Evolutionary conservation across 2,113 vertebrate genomes (phyloP).

Genomic region (Motacilla alba): DNA sequence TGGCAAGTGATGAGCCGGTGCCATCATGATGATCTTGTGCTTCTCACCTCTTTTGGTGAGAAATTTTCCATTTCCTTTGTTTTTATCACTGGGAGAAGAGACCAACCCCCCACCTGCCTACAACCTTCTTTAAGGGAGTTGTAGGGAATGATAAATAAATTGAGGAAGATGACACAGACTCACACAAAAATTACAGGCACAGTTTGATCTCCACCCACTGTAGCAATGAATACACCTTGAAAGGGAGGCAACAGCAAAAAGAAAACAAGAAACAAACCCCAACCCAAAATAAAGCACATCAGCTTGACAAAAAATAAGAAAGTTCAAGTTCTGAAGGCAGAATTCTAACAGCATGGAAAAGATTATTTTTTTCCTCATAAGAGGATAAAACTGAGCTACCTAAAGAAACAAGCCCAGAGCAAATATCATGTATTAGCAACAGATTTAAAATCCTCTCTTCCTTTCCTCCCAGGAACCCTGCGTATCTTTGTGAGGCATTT

Average conservation of each 20-base stretch:
- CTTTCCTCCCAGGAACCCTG: not conserved
- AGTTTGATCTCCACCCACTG: not conserved
- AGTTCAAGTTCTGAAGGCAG: not conserved
- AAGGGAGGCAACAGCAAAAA: not conserved
- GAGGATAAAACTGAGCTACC: not conserved
- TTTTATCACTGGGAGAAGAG: not conserved
- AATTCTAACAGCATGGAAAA: not conserved
- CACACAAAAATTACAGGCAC: not conserved
- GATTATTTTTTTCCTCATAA: not conserved
- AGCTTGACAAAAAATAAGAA: not conserved
- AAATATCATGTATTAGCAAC: not conserved
- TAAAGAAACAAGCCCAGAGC: not conserved
- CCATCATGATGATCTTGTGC: no score
- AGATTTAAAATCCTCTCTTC: not conserved
- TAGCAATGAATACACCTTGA: not conserved
- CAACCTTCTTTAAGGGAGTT: not conserved
- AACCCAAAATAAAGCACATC: not conserved
- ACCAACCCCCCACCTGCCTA: rapidly evolving
- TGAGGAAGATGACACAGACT: not conserved
- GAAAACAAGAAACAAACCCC: rapidly evolving
- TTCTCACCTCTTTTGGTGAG: not conserved
- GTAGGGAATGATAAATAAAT: not conserved
- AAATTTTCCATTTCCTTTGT: not conserved
- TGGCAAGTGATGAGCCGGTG: no score
- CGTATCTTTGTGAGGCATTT: not conserved